Percentiles rank a stretch among this genome's conserved stretches.
These are phyloP conservation scores for Himalopsyche kuldschensis DNA, from an alignment of 2,888 invertebrate genomes.

Conservation along the genomic window DNA sequence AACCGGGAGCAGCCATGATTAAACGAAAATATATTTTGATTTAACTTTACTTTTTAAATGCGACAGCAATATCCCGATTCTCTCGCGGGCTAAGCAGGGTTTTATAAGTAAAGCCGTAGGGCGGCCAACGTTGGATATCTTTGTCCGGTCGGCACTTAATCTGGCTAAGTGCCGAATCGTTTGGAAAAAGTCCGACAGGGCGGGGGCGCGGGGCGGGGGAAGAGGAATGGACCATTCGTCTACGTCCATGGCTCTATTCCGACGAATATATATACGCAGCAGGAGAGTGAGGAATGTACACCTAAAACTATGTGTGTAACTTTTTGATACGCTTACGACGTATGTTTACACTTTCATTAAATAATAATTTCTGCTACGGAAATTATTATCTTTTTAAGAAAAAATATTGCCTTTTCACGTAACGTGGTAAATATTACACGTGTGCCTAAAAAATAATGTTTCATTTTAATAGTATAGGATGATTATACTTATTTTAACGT, in stretches of 20 bases:
- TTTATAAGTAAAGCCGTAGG: neutral
- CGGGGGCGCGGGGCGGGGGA: conserved; percentile 4
- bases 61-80: too few species aligned
- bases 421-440: too few species aligned
- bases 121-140: conserved; percentile 7
- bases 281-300: neutral
- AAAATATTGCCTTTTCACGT: too few species aligned
- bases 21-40: too few species aligned
- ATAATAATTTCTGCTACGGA: too few species aligned
- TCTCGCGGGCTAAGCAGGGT: neutral
- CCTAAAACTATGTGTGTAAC: neutral
- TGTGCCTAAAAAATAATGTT: too few species aligned
- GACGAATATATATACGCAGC: conserved; percentile 18
- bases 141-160: conserved; percentile 25
- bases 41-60: too few species aligned
- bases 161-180: conserved; percentile 31
- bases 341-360: too few species aligned
- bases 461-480: too few species aligned
- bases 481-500: too few species aligned
- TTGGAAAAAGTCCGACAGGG: conserved; percentile 5
- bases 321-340: neutral
- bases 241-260: conserved; percentile 32
- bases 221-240: conserved; percentile 22
- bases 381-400: too few species aligned
- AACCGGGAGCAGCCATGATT: too few species aligned